Evolutionary conservation across 2,888 invertebrate species (phyloP).

Genomic region (Synanthedon myopaeformis): DNA sequence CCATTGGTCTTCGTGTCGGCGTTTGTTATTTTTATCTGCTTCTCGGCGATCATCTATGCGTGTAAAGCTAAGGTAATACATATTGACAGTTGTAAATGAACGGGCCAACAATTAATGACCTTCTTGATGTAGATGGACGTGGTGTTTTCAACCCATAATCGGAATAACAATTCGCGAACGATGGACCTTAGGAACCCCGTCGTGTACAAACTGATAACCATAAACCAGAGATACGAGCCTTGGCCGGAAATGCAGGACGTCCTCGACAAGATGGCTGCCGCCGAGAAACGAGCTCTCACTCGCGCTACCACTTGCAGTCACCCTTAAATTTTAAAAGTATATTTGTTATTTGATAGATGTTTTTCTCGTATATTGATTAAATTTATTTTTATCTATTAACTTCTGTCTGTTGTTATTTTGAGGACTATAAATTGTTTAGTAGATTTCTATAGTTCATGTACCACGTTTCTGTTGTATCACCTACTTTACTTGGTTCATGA

Average conservation of each 20-base stretch:
- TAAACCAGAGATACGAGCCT: slow-evolving; percentile 49
- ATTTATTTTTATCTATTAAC: too few species aligned
- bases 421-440: too few species aligned
- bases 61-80: neutral
- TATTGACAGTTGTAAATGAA: neutral
- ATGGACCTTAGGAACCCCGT: slow-evolving; percentile 50
- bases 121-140: slow-evolving; percentile 34
- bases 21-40: neutral
- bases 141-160: slow-evolving; percentile 31
- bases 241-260: slow-evolving; percentile 50
- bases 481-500: too few species aligned
- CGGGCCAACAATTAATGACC: neutral
- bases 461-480: too few species aligned
- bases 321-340: slow-evolving; percentile 3
- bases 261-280: slow-evolving; percentile 46
- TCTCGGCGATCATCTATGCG: neutral
- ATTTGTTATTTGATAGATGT: too few species aligned
- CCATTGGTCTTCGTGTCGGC: neutral
- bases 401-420: too few species aligned
- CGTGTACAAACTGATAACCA: slow-evolving; percentile 36
- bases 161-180: slow-evolving; percentile 37
- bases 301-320: slow-evolving; percentile 27
- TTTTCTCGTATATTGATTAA: too few species aligned
- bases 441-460: too few species aligned
- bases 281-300: slow-evolving; percentile 27